phyloP scores from a whole-genome alignment of 1,140 invertebrate species.

The Drosophila repleta region DNA sequence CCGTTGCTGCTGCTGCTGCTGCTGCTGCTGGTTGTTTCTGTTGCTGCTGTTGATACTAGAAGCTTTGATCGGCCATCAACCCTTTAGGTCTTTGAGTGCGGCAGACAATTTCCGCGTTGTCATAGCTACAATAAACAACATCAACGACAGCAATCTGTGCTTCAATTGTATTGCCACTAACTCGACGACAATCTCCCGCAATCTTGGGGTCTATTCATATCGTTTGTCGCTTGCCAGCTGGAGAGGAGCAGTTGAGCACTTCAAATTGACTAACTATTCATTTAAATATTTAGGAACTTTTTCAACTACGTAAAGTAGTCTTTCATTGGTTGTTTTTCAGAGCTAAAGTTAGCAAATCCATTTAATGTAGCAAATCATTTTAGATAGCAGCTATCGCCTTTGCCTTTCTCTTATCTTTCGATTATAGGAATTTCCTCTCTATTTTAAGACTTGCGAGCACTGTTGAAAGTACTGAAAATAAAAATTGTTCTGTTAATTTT shows the following conservation, averaged over 20 bases:
- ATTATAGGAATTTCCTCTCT: too few species aligned
- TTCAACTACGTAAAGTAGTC: too few species aligned
- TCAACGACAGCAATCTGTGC: conserved; percentile 19
- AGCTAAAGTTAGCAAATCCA: not conserved
- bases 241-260: not conserved
- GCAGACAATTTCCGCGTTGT: conserved; percentile 77
- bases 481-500: too few species aligned
- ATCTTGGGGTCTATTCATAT: conserved; percentile 51
- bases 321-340: too few species aligned
- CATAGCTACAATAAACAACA: conserved; percentile 66
- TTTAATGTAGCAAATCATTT: not conserved
- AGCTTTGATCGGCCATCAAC: conserved; percentile 49
- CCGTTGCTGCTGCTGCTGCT: not conserved
- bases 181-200: conserved; percentile 66
- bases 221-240: conserved; percentile 2
- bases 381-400: not conserved
- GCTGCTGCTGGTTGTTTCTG: conserved; percentile 30
- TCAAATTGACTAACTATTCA: too few species aligned
- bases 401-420: not conserved
- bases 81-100: conserved; percentile 59
- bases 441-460: too few species aligned
- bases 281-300: too few species aligned
- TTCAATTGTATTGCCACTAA: conserved; percentile 67
- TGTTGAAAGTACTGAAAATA: too few species aligned
- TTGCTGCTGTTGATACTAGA: conserved; percentile 19